Conservation (phyloP, 2,888 invertebrate genomes). For the Laothoe populi region DNA sequence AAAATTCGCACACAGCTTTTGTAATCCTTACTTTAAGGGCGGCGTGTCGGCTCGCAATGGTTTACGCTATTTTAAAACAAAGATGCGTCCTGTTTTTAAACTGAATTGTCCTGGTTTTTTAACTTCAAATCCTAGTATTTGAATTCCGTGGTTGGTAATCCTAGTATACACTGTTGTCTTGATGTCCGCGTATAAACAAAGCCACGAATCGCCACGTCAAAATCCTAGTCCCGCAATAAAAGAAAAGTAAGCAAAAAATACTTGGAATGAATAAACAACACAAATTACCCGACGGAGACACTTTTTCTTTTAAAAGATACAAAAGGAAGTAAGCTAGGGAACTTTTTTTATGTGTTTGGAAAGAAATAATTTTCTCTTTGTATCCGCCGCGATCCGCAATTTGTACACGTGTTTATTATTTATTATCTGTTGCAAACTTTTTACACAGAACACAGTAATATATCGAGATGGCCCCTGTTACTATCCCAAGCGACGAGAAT, state of each 20-base stretch:
- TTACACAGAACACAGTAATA: too few relatives aligned
- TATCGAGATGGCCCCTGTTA: too few relatives aligned
- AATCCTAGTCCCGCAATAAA: background rate
- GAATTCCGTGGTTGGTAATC: too few relatives aligned
- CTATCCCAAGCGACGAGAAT: too few relatives aligned
- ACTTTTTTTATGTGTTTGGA: constrained; percentile 28
- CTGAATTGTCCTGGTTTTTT: too few relatives aligned
- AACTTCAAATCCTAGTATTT: too few relatives aligned
- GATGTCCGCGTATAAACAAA: background rate
- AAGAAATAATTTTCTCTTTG: constrained; percentile 26
- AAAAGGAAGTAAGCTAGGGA: constrained; percentile 8
- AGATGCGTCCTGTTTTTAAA: too few relatives aligned
- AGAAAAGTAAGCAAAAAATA: constrained; percentile 6
- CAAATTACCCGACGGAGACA: constrained; percentile 19
- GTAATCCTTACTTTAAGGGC: too few relatives aligned
- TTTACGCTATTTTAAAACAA: too few relatives aligned
- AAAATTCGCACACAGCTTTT: too few relatives aligned
- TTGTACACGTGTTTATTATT: constrained; percentile 27
- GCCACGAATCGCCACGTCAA: background rate
- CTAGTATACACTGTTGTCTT: background rate
- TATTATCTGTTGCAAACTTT: constrained; percentile 16
- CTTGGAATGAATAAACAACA: constrained; percentile 16
- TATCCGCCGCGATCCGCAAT: constrained; percentile 24
- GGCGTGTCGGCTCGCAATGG: too few relatives aligned
- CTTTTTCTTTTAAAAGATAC: constrained; percentile 21